A percentile compares a stretch with the other conserved stretches of the same genome.
Conservation (phyloP, 2,113 vertebrate genomes). For the Rattus norvegicus region GRCr8 NC_086034.1:52493501-52494000, state of each 20-base stretch:
- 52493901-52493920: background rate
- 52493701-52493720: conserved; percentile 95
- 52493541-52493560: too few relatives aligned
- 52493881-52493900: background rate
- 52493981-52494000: background rate
- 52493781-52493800: background rate
- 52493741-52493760: conserved; percentile 94
- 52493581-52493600: background rate
- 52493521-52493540: background rate
- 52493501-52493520: background rate
- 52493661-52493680: conserved; percentile 96
- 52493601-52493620: background rate
- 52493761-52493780: background rate
- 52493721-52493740: conserved; percentile 95
- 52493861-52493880: too few relatives aligned
- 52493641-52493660: conserved; percentile 98
- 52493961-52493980: background rate
- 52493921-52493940: background rate
- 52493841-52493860: background rate
- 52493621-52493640: conserved; percentile 90
- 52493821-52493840: background rate
- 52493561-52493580: background rate
- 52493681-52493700: conserved; percentile 94
- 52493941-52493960: background rate
- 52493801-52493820: background rate